Percentiles rank a stretch among this genome's conserved stretches.
These are phyloP conservation scores for Sthenelais limicola DNA, from an alignment of 2,888 invertebrate genomes.

Conservation along the genomic window DNA sequence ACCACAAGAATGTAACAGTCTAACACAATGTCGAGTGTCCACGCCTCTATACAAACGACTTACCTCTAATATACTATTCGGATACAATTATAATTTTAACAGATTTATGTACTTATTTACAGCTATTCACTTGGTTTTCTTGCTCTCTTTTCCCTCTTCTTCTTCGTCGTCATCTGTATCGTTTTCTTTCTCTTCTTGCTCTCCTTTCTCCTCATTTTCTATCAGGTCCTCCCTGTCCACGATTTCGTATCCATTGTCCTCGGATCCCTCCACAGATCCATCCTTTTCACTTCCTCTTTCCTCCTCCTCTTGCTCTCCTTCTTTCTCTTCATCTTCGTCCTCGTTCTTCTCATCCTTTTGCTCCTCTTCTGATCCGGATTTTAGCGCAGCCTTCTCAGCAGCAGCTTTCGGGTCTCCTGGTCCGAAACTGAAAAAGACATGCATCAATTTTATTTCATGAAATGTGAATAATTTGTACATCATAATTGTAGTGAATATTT, in stretches of 20 bases:
- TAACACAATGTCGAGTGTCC: too few relatives aligned
- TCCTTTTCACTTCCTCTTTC: slow-evolving; percentile 25
- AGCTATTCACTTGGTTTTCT: slow-evolving; percentile 20
- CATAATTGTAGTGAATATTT: too few relatives aligned
- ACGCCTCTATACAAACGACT: too few relatives aligned
- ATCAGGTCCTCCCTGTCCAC: slow-evolving; percentile 45
- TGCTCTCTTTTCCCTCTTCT: slow-evolving; percentile 17
- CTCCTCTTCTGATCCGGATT: slow-evolving; percentile 34
- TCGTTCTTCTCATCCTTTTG: slow-evolving; percentile 48
- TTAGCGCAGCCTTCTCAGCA: slow-evolving; percentile 3
- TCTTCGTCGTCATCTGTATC: not conserved
- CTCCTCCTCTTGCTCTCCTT: slow-evolving; percentile 33
- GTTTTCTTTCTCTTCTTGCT: not conserved
- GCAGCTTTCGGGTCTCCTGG: slow-evolving; percentile 51
- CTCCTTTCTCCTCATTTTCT: slow-evolving; percentile 39
- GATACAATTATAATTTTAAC: too few relatives aligned
- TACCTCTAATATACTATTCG: too few relatives aligned
- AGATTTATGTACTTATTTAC: too few relatives aligned
- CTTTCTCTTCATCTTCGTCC: slow-evolving; percentile 49
- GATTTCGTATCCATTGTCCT: slow-evolving; percentile 49
- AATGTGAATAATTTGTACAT: too few relatives aligned
- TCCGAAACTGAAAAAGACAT: too few relatives aligned
- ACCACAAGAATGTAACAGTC: too few relatives aligned
- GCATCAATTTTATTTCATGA: too few relatives aligned
- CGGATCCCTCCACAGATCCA: slow-evolving; percentile 12